These are phyloP conservation scores for Smittia aterrima DNA, from an alignment of 2,888 invertebrate species.

Conservation along the genomic window DNA sequence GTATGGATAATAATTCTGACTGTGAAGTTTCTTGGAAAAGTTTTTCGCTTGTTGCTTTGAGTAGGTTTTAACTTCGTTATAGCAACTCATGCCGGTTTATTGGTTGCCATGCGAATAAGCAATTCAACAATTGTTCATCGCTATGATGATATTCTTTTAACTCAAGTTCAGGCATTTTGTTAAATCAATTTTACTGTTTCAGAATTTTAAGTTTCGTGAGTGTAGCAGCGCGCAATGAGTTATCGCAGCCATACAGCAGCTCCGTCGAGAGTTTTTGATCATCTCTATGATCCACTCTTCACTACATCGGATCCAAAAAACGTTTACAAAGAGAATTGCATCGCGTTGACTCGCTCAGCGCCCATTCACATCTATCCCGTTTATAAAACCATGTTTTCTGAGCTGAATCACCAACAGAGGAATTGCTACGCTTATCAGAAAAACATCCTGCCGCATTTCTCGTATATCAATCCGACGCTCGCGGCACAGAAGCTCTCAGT, in stretches of 20 bases:
- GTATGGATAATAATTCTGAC: background rate
- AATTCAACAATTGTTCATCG: background rate
- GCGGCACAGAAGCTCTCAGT: slow-evolving; percentile 42
- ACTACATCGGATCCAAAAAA: slow-evolving; percentile 43
- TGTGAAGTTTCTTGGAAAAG: background rate
- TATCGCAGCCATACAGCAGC: slow-evolving; percentile 44
- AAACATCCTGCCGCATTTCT: slow-evolving; percentile 39
- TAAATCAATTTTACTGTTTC: slow-evolving; percentile 9
- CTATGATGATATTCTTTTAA: background rate
- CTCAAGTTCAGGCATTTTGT: slow-evolving; percentile 16
- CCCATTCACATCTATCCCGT: slow-evolving; percentile 44
- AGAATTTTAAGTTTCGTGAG: background rate
- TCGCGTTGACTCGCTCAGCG: slow-evolving; percentile 43
- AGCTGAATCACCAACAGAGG: slow-evolving; percentile 44
- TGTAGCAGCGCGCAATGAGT: slow-evolving; percentile 42
- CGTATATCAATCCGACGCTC: background rate
- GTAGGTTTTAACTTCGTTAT: background rate
- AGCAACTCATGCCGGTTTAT: background rate
- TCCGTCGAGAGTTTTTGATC: slow-evolving; percentile 44
- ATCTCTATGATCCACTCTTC: slow-evolving; percentile 45
- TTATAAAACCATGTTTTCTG: slow-evolving; percentile 45
- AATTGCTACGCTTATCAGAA: slow-evolving; percentile 43
- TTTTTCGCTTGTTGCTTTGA: background rate
- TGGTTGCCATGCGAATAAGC: background rate
- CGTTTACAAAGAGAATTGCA: slow-evolving; percentile 43